Evolutionary conservation across 2,888 invertebrate species (phyloP), one percentile per base, ranked within the genome.

Genomic region (Esperia sulphurella): DNA sequence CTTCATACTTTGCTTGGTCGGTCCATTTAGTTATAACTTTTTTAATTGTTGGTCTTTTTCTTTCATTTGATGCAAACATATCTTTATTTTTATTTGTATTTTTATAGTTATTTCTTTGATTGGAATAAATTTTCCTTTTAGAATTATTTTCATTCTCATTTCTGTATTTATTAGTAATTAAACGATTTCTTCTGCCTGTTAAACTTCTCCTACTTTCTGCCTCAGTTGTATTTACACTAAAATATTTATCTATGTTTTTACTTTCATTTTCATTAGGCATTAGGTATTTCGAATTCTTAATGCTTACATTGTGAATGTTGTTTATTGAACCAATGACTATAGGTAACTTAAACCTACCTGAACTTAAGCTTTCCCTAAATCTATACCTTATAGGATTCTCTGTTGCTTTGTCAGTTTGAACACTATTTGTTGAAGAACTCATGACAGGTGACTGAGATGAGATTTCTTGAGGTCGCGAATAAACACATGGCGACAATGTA

Each of bases 21-120:
- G 82, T 84, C 91, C 91, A 91, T 74, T 90, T 90, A 0, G 91
- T 91, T 0, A 90, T 57, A 3, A 91, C 79, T 71, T 87, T 90
- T 71, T 68, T 78, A 21, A 87, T 89, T 8, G 67, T 53, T n/a
- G 82, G 75, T 59, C 75, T 86, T 48, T 65, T 73, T 50, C 54
- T 70, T 14, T 62, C 55, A 8, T 52, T 40, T 7, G 37, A 12
- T 8, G n/a, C 14, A 29, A 30, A 8, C 28, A 53, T 12, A 31
- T 46, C n/a, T 46, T 38, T 13, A 12, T 47, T 30, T 8, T 10
- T 8, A 40, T 48, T 47, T 8, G 33, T 35, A n/a, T 35, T 30
- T 37, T 33, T 50, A 46, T 39, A 52, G 46, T 47, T 28, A 44
- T 21, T 4, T n/a, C 29, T 51, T 48, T 39, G 50, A 43, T 21